phyloP scores from a whole-genome alignment of 2,797 vertebrate species.

The Austrolebias charrua region DNA sequence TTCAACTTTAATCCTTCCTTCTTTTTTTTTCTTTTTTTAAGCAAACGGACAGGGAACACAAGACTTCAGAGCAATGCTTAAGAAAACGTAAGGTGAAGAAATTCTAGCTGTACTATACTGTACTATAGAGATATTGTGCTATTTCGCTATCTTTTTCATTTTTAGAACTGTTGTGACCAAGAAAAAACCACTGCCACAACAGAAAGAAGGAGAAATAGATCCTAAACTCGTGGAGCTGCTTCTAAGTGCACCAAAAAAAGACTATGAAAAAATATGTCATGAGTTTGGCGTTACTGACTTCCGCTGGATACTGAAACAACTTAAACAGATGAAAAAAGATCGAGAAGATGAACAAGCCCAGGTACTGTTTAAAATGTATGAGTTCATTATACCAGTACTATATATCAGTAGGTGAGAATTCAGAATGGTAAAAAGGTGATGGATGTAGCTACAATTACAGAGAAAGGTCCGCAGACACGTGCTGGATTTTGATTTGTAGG shows the following conservation, averaged over 20 bases:
- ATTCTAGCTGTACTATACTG: too few relatives aligned
- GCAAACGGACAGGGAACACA: constrained; percentile 61
- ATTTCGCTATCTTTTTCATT: constrained; percentile 12
- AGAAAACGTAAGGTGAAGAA: constrained; percentile 76
- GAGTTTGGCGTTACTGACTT: constrained; percentile 89
- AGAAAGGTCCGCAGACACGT: neutral
- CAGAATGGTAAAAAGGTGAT: neutral
- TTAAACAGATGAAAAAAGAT: constrained; percentile 84
- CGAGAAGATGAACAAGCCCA: constrained; percentile 80
- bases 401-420: neutral
- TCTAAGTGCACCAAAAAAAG: constrained; percentile 81
- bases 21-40: constrained; percentile 28
- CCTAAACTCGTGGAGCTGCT: constrained; percentile 87
- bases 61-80: constrained; percentile 84
- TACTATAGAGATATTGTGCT: too few relatives aligned
- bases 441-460: neutral
- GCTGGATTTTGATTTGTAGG: constrained; percentile 61
- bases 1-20: neutral
- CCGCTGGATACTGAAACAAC: constrained; percentile 87
- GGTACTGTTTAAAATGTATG: too few relatives aligned
- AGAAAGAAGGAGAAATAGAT: constrained; percentile 77
- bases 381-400: too few relatives aligned
- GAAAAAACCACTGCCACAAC: constrained; percentile 69
- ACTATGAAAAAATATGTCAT: constrained; percentile 89
- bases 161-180: constrained; percentile 60